Evolutionary conservation across 1,140 invertebrate genomes (phyloP).

Genomic region (Himalopsyche phryganea): DNA sequence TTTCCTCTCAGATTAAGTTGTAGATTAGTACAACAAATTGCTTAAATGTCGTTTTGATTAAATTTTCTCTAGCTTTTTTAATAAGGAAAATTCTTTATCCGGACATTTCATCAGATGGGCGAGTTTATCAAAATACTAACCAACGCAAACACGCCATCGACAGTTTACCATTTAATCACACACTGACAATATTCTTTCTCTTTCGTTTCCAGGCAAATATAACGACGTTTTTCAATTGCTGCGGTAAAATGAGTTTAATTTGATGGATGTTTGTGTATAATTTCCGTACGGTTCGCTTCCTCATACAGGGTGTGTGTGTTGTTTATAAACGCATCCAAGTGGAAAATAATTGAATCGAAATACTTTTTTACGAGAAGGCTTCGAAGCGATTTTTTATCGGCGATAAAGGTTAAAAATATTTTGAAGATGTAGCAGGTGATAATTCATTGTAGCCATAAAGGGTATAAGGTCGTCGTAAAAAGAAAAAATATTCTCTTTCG

Average conservation of each 20-base stretch:
- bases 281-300: neutral
- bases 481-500: no score
- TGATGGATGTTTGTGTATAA: no score
- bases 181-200: no score
- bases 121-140: neutral
- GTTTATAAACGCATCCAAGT: neutral
- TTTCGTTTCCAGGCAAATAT: no score
- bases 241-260: no score
- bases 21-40: neutral
- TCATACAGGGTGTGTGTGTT: neutral
- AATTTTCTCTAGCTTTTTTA: conserved; percentile 10
- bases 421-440: neutral
- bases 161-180: no score
- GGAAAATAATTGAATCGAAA: no score
- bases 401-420: neutral
- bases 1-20: neutral
- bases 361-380: neutral
- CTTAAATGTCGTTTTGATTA: conserved; percentile 14
- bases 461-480: no score
- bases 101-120: neutral
- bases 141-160: no score
- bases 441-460: no score
- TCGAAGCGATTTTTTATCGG: no score
- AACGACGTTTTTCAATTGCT: no score
- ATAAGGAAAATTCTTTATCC: conserved; percentile 13